Percentiles rank a stretch among this genome's conserved stretches.
phyloP scores from a whole-genome alignment of 2,888 invertebrate species.

The Callyntrura guangdongensis region DNA sequence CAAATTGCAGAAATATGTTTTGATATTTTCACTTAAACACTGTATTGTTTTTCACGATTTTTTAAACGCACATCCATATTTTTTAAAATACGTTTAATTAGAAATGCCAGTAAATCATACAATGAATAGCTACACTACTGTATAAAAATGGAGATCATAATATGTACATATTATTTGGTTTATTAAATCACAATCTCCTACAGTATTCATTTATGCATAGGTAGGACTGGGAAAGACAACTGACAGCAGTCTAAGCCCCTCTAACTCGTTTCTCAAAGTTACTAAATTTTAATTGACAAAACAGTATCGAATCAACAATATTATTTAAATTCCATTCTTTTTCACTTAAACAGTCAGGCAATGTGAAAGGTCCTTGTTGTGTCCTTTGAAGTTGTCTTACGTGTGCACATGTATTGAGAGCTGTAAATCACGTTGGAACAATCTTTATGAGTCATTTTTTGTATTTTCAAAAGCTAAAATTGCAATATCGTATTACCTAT shows the following conservation, averaged over 20 bases:
- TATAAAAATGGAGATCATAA: too few relatives aligned
- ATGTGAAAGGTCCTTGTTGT: conserved; percentile 83
- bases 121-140: too few relatives aligned
- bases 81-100: too few relatives aligned
- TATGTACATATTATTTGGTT: too few relatives aligned
- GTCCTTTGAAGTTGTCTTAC: conserved; percentile 82
- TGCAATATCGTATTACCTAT: conserved; percentile 68
- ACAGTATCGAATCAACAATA: conserved; percentile 81
- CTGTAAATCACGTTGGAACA: conserved; percentile 70
- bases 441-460: neutral
- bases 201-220: neutral
- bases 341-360: conserved; percentile 82
- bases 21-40: too few relatives aligned
- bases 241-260: conserved; percentile 36
- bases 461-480: neutral
- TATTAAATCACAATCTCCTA: neutral
- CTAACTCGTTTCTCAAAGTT: conserved; percentile 74
- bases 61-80: too few relatives aligned
- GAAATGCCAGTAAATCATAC: too few relatives aligned
- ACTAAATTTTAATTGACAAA: conserved; percentile 82
- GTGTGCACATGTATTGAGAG: conserved; percentile 82
- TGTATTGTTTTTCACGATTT: too few relatives aligned
- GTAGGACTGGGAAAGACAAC: neutral
- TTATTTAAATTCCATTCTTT: conserved; percentile 80
- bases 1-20: too few relatives aligned